These are phyloP conservation scores for Protobothrops flavoviridis DNA, from an alignment of 2,113 vertebrate species.

Conservation along the genomic window DNA sequence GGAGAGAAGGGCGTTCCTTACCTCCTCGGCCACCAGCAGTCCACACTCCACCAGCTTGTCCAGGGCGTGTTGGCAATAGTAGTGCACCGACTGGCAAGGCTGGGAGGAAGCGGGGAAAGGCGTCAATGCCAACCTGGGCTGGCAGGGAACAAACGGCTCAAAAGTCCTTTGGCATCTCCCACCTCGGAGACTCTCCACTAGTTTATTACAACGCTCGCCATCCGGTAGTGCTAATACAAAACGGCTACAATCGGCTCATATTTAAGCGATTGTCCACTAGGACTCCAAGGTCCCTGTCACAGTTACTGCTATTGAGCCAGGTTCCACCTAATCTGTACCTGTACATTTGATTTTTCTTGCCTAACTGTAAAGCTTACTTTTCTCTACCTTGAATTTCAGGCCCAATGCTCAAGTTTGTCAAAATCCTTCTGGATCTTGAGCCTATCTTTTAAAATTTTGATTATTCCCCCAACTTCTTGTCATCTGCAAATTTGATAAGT, in stretches of 20 bases:
- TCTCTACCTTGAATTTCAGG: too few species aligned
- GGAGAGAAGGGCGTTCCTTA: slow-evolving; percentile 53
- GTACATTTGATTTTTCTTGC: too few species aligned
- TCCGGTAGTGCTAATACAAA: not conserved
- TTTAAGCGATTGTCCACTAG: too few species aligned
- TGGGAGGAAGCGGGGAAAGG: slow-evolving; percentile 45
- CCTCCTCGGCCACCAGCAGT: slow-evolving; percentile 86
- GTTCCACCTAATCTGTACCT: too few species aligned
- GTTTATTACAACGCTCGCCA: not conserved
- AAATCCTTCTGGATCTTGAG: too few species aligned
- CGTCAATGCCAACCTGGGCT: not conserved
- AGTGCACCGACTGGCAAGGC: slow-evolving; percentile 83
- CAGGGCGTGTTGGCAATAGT: slow-evolving; percentile 78
- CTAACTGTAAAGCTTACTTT: too few species aligned
- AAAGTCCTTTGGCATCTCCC: not conserved
- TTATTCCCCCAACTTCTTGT: too few species aligned
- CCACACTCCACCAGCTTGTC: slow-evolving; percentile 88
- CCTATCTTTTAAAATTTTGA: too few species aligned
- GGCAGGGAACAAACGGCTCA: not conserved
- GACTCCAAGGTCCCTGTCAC: too few species aligned
- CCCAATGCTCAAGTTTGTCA: too few species aligned
- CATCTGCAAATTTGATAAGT: too few species aligned
- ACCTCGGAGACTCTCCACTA: not conserved
- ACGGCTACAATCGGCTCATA: not conserved
- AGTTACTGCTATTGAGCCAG: too few species aligned